phyloP scores from a whole-genome alignment of 2,113 vertebrate genomes.

The Rhinolophus sinicus region DNA sequence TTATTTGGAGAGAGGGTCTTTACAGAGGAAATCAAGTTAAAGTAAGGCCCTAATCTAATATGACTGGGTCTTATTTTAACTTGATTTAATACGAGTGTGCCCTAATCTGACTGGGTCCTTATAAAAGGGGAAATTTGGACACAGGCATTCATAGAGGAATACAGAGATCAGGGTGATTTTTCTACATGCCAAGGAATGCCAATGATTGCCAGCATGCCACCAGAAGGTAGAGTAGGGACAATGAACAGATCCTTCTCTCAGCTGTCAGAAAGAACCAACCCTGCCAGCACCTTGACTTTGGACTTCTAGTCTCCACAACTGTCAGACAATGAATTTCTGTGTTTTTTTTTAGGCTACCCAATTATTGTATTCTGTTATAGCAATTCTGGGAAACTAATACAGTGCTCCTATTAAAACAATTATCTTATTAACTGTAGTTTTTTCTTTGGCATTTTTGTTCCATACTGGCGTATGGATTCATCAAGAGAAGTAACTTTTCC shows the following conservation, averaged over 20 bases:
- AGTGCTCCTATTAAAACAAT: background rate
- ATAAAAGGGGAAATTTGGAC: background rate
- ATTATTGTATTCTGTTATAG: background rate
- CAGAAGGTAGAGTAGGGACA: background rate
- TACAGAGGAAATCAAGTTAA: background rate
- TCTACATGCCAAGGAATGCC: background rate
- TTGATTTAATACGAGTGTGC: too few species aligned
- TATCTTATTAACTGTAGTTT: background rate
- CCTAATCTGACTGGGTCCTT: background rate
- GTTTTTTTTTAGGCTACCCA: background rate
- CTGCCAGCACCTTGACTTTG: background rate
- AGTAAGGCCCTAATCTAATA: background rate
- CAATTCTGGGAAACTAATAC: background rate
- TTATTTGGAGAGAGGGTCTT: background rate
- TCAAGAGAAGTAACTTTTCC: background rate
- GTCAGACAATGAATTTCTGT: background rate
- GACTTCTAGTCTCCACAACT: background rate
- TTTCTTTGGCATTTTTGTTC: background rate
- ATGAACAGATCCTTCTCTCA: background rate
- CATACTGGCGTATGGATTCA: background rate
- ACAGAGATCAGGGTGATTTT: background rate
- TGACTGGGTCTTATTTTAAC: background rate
- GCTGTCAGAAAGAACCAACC: background rate
- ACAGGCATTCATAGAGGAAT: background rate
- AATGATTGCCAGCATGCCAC: background rate